Base-by-base conservation (phyloP, 2,113 vertebrate genomes). In the Gallinago media region DNA sequence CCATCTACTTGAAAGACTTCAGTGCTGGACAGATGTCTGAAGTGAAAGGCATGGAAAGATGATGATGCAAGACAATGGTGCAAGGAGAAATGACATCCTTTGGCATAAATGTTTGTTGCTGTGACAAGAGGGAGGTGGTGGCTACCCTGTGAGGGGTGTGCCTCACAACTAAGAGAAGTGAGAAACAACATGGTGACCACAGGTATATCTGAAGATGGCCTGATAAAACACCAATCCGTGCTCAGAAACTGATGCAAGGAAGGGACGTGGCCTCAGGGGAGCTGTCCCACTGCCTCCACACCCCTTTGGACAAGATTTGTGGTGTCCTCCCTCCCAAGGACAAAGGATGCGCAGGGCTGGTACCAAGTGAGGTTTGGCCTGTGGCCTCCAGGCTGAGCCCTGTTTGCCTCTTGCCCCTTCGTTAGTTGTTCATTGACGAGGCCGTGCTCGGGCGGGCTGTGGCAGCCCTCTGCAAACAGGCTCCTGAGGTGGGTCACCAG, bases 401-500 rank as follows among this genome's bases (percentile, higher is more conserved):
- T 1, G 0, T 79, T 59, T 82, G n/a, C 44, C 34, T 81, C 56
- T 78, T 74, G 18, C 13, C 59, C 5, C 16, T 63, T 78, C 2
- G 1, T 65, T 16, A 52, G 22, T 22, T 71, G 46, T 46, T 75
- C 22, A 62, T 18, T 55, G 42, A 59, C 0, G 4, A 67, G 36
- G 22, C 16, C 61, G 29, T 1, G 0, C 40, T 40, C 3, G 0
- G 17, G 52, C 0, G 2, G 34, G 44, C 26, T 71, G 80, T 5
- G 11, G 36, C 66, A 89, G 56, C 61, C 23, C 23, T 75, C 61
- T 12, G 29, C 70, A 85, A 67, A 78, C 47, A 36, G 47, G 36
- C 44, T 72, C 3, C 0, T 2, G 2, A 0, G 0, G 11, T 36
- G 31, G 22, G 58, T 54, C 22, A 44, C 31, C 82, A n/a, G 82